Evolutionary conservation across 2,888 invertebrate species (phyloP).

Genomic region (Himalopsyche japonica): DNA sequence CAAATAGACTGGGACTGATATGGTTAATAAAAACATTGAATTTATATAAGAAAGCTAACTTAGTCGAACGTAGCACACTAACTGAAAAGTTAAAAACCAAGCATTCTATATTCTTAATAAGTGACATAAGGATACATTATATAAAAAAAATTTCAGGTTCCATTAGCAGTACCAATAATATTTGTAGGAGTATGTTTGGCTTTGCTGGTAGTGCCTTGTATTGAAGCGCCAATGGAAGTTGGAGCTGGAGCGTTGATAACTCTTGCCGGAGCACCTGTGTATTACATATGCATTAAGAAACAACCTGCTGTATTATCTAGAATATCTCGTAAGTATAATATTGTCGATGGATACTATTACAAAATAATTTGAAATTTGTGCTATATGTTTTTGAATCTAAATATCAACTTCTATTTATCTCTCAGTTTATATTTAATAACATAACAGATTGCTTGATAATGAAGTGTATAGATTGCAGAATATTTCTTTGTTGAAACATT

Average conservation of each 20-base stretch:
- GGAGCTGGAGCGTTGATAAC: slow-evolving; percentile 79
- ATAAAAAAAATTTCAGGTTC: slow-evolving; percentile 62
- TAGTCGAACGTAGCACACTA: too few species aligned
- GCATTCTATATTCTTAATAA: too few species aligned
- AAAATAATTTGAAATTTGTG: neutral
- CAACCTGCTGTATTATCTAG: slow-evolving; percentile 64
- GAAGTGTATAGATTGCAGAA: too few species aligned
- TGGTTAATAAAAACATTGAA: too few species aligned
- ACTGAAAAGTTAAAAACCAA: too few species aligned
- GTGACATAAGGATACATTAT: neutral
- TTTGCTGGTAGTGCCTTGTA: slow-evolving; percentile 76
- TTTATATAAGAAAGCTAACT: too few species aligned
- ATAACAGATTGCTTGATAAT: too few species aligned
- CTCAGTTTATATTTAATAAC: slow-evolving; percentile 35
- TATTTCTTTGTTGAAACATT: too few species aligned
- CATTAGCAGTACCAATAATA: slow-evolving; percentile 72
- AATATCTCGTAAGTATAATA: slow-evolving; percentile 62
- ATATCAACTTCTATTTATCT: too few species aligned
- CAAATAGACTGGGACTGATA: too few species aligned
- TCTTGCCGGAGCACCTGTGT: slow-evolving; percentile 81
- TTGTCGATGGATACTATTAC: neutral
- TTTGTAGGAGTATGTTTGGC: slow-evolving; percentile 80
- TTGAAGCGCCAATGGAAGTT: slow-evolving; percentile 79
- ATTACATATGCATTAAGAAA: slow-evolving; percentile 72
- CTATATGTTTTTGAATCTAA: too few species aligned